Conservation (phyloP, 2,888 invertebrate species). For the Atherix ibis region DNA sequence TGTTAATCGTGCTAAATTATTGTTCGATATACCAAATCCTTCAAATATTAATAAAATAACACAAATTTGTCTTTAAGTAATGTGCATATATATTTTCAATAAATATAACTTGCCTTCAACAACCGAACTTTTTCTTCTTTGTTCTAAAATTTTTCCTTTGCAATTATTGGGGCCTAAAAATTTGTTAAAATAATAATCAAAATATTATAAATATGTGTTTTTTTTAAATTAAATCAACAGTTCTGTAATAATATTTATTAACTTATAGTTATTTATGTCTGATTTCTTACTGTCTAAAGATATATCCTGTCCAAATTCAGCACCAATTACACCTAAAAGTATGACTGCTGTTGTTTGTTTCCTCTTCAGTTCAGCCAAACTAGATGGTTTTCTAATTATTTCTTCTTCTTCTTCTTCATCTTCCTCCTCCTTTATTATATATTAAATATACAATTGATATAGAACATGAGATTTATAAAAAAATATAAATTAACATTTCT, state of each 20-base stretch:
- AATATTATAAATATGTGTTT: background rate
- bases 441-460: too few relatives aligned
- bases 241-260: background rate
- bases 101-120: constrained; percentile 43
- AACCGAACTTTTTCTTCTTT: constrained; percentile 60
- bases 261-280: background rate
- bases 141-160: constrained; percentile 12
- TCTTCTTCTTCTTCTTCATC: constrained; percentile 78
- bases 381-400: constrained; percentile 70
- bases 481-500: background rate
- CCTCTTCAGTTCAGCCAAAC: constrained; percentile 69
- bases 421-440: constrained; percentile 51
- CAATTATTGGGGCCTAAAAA: constrained; percentile 10
- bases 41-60: background rate
- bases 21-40: constrained; percentile 66
- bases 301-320: constrained; percentile 95
- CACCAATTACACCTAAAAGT: constrained; percentile 89
- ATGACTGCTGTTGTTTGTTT: constrained; percentile 97
- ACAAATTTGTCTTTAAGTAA: background rate
- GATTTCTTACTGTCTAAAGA: constrained; percentile 40
- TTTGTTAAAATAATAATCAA: constrained; percentile 1
- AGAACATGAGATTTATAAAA: too few relatives aligned
- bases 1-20: constrained; percentile 78
- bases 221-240: background rate
- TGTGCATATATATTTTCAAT: background rate